Conservation (phyloP, 2,797 vertebrate species). For the Ataeniobius toweri region DNA sequence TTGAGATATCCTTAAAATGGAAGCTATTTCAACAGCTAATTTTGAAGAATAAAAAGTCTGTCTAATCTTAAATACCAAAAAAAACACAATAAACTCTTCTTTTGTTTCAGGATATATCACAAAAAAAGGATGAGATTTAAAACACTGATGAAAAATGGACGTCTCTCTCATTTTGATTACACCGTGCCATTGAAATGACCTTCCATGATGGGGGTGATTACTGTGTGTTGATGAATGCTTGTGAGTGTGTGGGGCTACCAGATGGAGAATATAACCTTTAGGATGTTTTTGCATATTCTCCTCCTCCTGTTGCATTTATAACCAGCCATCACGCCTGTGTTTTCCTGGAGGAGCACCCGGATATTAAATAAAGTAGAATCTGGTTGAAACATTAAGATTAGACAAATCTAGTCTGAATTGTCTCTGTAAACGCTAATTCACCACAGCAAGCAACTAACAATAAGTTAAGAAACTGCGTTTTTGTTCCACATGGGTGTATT, state of each 20-base stretch:
- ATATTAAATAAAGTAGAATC: neutral
- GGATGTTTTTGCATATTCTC: neutral
- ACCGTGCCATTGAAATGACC: slow-evolving; percentile 57
- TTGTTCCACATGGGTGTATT: slow-evolving; percentile 14
- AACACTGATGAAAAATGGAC: slow-evolving; percentile 33
- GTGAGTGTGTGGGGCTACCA: neutral
- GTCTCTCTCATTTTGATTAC: slow-evolving; percentile 42
- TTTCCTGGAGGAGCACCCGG: neutral
- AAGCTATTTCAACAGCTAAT: neutral
- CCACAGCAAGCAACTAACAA: neutral
- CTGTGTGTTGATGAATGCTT: slow-evolving; percentile 11
- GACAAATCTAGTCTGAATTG: neutral
- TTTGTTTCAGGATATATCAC: slow-evolving; percentile 1
- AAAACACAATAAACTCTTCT: neutral
- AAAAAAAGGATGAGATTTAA: slow-evolving; percentile 13
- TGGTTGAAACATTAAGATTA: neutral
- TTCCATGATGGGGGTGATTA: slow-evolving; percentile 54
- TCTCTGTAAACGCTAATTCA: neutral
- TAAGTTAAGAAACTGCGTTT: neutral
- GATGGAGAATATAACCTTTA: slow-evolving; percentile 2
- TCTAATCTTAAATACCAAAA: neutral
- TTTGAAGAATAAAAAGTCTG: neutral
- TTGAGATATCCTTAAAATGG: no score
- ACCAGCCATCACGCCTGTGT: neutral
- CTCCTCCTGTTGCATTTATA: neutral